A percentile compares a stretch with the other conserved stretches of the same genome.
Evolutionary conservation across 2,888 invertebrate species (phyloP).

Genomic region (Syritta pipiens): DNA sequence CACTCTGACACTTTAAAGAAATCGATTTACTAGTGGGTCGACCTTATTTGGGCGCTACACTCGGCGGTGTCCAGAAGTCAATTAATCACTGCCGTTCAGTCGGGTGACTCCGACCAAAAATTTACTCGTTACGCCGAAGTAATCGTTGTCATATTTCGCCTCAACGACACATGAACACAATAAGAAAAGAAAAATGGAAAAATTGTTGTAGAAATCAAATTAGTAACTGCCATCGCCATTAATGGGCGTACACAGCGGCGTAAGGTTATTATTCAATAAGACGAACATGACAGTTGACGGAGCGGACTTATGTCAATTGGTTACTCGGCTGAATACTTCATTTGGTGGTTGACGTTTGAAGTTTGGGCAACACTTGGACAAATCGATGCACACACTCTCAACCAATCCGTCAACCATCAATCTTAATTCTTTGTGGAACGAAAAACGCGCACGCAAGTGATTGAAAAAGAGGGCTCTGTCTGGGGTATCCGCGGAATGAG

Average conservation of each 20-base stretch:
- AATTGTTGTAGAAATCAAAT: constrained; percentile 33
- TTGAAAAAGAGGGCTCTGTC: not conserved
- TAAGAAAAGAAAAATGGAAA: constrained; percentile 2
- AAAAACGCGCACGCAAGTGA: constrained; percentile 3
- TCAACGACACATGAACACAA: constrained; percentile 12
- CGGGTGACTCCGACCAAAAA: constrained; percentile 40
- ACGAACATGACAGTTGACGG: constrained; percentile 16
- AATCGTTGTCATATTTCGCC: constrained; percentile 45
- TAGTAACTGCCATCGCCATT: constrained; percentile 46
- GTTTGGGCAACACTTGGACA: constrained; percentile 9
- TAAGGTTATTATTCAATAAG: not conserved
- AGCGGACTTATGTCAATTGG: constrained; percentile 11
- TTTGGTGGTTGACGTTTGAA: constrained; percentile 38
- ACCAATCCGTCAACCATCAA: constrained; percentile 53
- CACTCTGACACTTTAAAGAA: constrained; percentile 36
- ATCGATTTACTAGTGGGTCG: constrained; percentile 51
- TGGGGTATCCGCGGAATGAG: not conserved
- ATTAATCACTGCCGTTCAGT: constrained; percentile 51
- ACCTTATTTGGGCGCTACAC: constrained; percentile 48
- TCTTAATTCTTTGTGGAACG: constrained; percentile 52
- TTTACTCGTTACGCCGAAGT: constrained; percentile 32
- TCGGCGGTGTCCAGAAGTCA: constrained; percentile 35
- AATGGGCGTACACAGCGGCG: too few relatives aligned
- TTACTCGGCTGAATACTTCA: constrained; percentile 43
- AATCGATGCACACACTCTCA: constrained; percentile 6